These are phyloP conservation scores for Abscondita cerata DNA, from an alignment of 2,888 invertebrate genomes.

Conservation along the genomic window DNA sequence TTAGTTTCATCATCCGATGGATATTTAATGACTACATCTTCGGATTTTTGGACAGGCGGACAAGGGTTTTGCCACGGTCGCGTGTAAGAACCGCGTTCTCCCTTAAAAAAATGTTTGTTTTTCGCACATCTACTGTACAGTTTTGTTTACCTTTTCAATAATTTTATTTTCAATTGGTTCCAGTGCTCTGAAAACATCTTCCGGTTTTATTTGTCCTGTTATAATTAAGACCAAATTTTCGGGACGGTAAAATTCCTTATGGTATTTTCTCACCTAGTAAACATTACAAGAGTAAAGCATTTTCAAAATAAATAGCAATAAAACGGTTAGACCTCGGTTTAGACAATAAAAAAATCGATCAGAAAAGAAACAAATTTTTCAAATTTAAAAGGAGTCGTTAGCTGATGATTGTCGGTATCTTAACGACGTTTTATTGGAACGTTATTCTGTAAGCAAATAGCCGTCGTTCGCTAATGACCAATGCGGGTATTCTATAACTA, in stretches of 20 bases:
- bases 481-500: too few species aligned
- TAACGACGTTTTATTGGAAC: too few species aligned
- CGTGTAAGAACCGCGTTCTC: slow-evolving; percentile 64
- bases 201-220: slow-evolving; percentile 79
- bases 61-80: slow-evolving; percentile 81
- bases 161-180: slow-evolving; percentile 79
- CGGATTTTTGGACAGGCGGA: slow-evolving; percentile 66
- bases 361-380: too few species aligned
- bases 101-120: slow-evolving; percentile 50
- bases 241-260: slow-evolving; percentile 85
- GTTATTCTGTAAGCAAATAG: too few species aligned
- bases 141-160: slow-evolving; percentile 70
- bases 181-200: slow-evolving; percentile 77
- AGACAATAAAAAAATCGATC: too few species aligned
- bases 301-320: too few species aligned
- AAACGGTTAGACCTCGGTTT: too few species aligned
- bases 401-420: too few species aligned
- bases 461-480: too few species aligned
- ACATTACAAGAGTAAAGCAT: too few species aligned
- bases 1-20: slow-evolving; percentile 86
- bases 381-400: too few species aligned
- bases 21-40: slow-evolving; percentile 68
- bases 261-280: slow-evolving; percentile 76
- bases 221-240: slow-evolving; percentile 87
- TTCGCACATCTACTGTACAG: too few species aligned